Base-by-base conservation (phyloP, 2,113 vertebrate genomes). In the Clarias batrachus region DNA sequence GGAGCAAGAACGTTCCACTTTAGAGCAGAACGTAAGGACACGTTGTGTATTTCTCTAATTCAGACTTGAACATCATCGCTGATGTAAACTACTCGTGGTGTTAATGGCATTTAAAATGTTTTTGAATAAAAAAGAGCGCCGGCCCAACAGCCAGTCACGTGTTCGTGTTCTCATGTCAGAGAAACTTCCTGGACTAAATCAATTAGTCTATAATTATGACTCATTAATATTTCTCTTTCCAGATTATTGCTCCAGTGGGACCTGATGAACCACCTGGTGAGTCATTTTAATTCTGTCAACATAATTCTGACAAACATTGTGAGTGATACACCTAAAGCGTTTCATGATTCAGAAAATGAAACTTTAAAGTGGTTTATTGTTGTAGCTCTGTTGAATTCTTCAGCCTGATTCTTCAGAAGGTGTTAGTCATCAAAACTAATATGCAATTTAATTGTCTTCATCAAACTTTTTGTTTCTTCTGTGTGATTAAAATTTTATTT, bases 211-310 rank as follows among this genome's bases (percentile, higher is more conserved):
- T 48, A 48, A 12, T 48, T 23, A 74, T 12, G 11, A 48, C 6
- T 25, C 14, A 17, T 12, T 70, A 70, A 70, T 71, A 1, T 77
- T 77, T 52, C 21, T 70, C 33, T 86, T 76, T 73, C 13, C 52
- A 92, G 92, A 63, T 8, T 81, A 19, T 66, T 2, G 41, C 57
- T 25, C 14, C 11, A 8, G 73, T 84, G 33, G 83, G 80, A 14
- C 57, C 81, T 60, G 74, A n/a, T 81, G 84, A 89, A 60, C 81
- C 82, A 85, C 73, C 81, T 11, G 93, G 94, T 94, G 84, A 25
- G 85, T n/a, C 48, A 3, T 52, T 76, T 76, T 4, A 65, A 65
- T 65, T 65, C 63, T 16, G 11, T 8, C 60, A 21, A 62, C 60
- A 25, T 62, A n/a, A n/a, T n/a, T n/a, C n/a, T n/a, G n/a, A n/a